phyloP scores from a whole-genome alignment of 1,140 invertebrate genomes.

The Phthorimaea operculella region DNA sequence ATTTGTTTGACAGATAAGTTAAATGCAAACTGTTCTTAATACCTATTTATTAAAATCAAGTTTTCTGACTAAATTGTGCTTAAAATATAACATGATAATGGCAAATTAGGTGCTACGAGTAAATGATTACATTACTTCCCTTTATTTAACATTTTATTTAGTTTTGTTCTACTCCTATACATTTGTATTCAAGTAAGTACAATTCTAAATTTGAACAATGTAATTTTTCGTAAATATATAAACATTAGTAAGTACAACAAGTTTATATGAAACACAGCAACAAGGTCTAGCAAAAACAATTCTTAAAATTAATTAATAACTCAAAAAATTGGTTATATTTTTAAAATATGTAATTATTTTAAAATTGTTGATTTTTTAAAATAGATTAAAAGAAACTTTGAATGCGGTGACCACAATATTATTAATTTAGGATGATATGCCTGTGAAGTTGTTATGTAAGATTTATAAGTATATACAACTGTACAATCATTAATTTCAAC shows the following conservation, averaged over 20 bases:
- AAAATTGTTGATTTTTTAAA: not conserved
- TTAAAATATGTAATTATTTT: not conserved
- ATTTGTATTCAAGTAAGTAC: slow-evolving; percentile 36
- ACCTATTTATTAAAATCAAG: no score
- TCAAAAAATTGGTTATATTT: not conserved
- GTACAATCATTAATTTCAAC: slow-evolving; percentile 21
- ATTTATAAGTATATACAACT: slow-evolving; percentile 37
- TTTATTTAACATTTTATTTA: slow-evolving; percentile 41
- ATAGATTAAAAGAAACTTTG: not conserved
- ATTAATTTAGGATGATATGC: slow-evolving; percentile 39
- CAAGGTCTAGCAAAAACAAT: slow-evolving; percentile 38
- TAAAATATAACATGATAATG: no score
- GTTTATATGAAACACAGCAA: slow-evolving; percentile 42
- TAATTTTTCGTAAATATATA: slow-evolving; percentile 52
- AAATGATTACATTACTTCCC: slow-evolving; percentile 48
- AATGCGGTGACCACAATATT: not conserved
- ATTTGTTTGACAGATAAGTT: no score
- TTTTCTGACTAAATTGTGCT: no score
- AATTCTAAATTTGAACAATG: slow-evolving; percentile 44
- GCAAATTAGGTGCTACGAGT: not conserved
- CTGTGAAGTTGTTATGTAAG: slow-evolving; percentile 24
- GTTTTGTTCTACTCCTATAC: slow-evolving; percentile 34
- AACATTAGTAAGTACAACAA: slow-evolving; percentile 56
- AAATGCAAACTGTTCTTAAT: no score
- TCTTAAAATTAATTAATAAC: not conserved